These are phyloP conservation scores for Chrysina gloriosa DNA, from an alignment of 2,888 invertebrate genomes.

Conservation along the genomic window DNA sequence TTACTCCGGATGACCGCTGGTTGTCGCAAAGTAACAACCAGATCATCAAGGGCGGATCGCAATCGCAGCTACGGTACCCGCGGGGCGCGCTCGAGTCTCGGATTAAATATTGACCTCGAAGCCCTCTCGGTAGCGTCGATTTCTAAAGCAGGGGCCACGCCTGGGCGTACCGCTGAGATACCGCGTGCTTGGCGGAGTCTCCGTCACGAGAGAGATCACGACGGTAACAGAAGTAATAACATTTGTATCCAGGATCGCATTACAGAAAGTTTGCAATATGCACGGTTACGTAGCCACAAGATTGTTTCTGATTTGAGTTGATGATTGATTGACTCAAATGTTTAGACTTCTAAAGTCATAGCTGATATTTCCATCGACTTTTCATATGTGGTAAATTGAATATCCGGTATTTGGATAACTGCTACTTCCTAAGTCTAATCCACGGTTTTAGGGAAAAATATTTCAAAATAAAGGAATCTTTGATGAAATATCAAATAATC, in stretches of 20 bases:
- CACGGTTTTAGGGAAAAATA: too few species aligned
- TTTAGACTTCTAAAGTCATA: too few species aligned
- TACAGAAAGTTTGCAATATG: neutral
- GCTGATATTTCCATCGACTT: too few species aligned
- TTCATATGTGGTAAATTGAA: too few species aligned
- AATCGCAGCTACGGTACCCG: neutral
- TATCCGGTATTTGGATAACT: too few species aligned
- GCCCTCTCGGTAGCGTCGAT: slow-evolving; percentile 30
- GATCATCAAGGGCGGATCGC: neutral
- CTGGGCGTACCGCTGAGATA: slow-evolving; percentile 21
- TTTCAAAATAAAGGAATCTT: too few species aligned
- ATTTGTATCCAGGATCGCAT: slow-evolving; percentile 4
- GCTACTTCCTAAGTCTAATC: too few species aligned
- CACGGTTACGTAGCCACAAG: neutral
- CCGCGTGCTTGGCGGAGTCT: slow-evolving; percentile 5
- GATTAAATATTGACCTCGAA: slow-evolving; percentile 26
- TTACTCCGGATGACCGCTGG: neutral
- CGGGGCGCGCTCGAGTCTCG: slow-evolving; percentile 21
- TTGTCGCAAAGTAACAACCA: neutral
- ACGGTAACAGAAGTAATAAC: slow-evolving; percentile 11
- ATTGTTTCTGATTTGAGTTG: too few species aligned
- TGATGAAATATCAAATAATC: too few species aligned
- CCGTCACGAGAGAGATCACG: slow-evolving; percentile 24
- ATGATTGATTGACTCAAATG: too few species aligned
- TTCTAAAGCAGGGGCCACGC: slow-evolving; percentile 29